Percentiles rank a stretch among this genome's conserved stretches.
phyloP scores from a whole-genome alignment of 2,113 vertebrate genomes.

The Campylorhamphus procurvoides region DNA sequence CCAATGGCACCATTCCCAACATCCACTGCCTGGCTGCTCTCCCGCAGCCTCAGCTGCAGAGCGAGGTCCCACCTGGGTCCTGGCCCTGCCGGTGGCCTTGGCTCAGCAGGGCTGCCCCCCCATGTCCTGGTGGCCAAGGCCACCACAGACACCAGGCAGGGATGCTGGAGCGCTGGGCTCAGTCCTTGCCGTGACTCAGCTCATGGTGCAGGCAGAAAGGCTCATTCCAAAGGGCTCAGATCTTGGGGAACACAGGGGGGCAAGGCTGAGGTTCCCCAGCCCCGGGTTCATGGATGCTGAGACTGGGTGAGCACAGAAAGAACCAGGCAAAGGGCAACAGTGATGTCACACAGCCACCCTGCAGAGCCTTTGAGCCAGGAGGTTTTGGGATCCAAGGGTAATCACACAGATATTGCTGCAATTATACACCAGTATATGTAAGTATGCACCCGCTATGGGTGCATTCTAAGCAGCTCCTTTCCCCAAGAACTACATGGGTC shows the following conservation, averaged over 20 bases:
- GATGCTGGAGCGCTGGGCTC: rapidly evolving
- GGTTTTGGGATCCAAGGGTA: neutral
- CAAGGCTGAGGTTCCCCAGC: neutral
- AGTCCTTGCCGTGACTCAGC: rapidly evolving
- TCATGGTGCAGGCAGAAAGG: too few relatives aligned
- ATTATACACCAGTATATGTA: neutral
- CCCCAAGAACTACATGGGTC: neutral
- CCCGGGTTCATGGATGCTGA: neutral
- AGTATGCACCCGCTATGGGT: neutral
- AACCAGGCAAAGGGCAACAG: neutral
- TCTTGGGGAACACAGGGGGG: rapidly evolving
- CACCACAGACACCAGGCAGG: rapidly evolving
- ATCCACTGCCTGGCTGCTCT: rapidly evolving
- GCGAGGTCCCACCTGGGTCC: rapidly evolving
- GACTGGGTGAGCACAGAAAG: rapidly evolving
- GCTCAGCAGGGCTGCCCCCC: neutral
- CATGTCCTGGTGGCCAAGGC: neutral
- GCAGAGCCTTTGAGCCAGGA: neutral
- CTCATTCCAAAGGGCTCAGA: rapidly evolving
- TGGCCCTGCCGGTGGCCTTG: rapidly evolving
- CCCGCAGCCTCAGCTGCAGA: neutral
- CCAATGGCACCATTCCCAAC: neutral
- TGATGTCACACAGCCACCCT: rapidly evolving
- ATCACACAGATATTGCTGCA: neutral
- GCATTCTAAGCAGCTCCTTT: neutral